phyloP scores from a whole-genome alignment of 2,888 invertebrate genomes.

The Byasa hedistus region DNA sequence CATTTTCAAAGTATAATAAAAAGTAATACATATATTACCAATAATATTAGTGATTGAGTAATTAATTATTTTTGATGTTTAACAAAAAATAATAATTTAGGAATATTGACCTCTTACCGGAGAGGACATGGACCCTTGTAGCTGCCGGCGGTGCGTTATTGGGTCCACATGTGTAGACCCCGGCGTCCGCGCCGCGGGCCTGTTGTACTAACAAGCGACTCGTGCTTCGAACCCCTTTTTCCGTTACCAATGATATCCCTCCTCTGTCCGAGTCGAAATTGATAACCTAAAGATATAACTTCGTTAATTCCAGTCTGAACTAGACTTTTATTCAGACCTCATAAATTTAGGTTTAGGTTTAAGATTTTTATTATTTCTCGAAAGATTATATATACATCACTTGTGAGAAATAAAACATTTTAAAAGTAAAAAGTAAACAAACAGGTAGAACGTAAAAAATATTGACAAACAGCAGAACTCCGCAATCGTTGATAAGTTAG shows the following conservation, averaged over 20 bases:
- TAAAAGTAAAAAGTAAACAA: not conserved
- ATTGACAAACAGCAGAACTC: no score
- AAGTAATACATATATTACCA: no score
- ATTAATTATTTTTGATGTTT: not conserved
- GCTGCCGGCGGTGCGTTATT: constrained; percentile 90
- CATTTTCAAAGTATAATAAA: no score
- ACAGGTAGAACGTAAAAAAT: not conserved
- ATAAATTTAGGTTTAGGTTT: not conserved
- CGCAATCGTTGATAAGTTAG: no score
- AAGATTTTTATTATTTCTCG: no score
- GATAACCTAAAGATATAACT: constrained; percentile 81
- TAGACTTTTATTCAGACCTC: not conserved
- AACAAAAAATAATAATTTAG: not conserved
- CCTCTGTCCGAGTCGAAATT: constrained; percentile 94
- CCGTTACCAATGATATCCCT: constrained; percentile 92
- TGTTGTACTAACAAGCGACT: constrained; percentile 91
- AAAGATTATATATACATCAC: no score
- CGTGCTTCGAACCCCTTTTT: constrained; percentile 90
- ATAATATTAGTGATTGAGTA: no score
- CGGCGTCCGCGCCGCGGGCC: constrained; percentile 88
- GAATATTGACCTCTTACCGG: constrained; percentile 78
- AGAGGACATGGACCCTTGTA: constrained; percentile 91
- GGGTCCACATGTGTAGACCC: constrained; percentile 91
- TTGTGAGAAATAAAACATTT: no score
- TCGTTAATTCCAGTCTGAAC: not conserved